Evolutionary conservation across 2,113 vertebrate genomes (phyloP), one percentile per base, ranked within the genome.

Genomic region (Taurulus bubalis): DNA sequence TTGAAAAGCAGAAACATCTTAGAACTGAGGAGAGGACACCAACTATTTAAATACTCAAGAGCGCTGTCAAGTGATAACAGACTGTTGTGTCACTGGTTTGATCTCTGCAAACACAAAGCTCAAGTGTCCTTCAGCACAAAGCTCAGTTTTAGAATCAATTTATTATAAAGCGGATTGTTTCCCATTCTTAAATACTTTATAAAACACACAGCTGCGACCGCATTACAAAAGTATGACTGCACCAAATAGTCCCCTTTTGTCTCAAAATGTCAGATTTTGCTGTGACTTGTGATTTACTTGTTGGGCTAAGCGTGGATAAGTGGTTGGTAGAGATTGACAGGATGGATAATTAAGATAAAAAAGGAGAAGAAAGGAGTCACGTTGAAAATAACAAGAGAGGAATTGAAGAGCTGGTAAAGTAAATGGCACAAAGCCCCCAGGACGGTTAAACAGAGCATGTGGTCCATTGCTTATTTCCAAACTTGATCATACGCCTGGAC

Each of bases 1-100:
- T 87, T 83, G 78, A 80, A 85, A 90, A 77, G 81, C 83, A 67
- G 60, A 64, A 53, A 28, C 42, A 16, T 83, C 77, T 77, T 22
- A 14, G 66, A 75, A n/a, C 28, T 22, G 32, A 70, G 28, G 36
- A 51, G 74, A 65, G 24, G 36, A 74, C 30, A 12, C 24, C 12
- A 60, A 77, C 8, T 22, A 56, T 67, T 79, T 6, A 65, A 53
- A 47, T 36, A 2, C 70, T 38, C 14, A 49, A 49, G 69, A 75
- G 70, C 0, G 0, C 12, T 67, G 38, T 80, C 47, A 36, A 75
- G 53, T 47, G 56, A 56, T 68, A 22, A 60, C 26, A 60, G 36
- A 51, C 71, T 22, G 26, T 24, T n/a, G 14, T 64, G 58, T 45
- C 22, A 59, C 16, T 11, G 51, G 58, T 80, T 49, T 69, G 49